Percentiles rank a stretch among this genome's conserved stretches.
These are phyloP conservation scores for Tamias sibiricus DNA, from an alignment of 2,113 vertebrate genomes.

Conservation along the genomic window DNA sequence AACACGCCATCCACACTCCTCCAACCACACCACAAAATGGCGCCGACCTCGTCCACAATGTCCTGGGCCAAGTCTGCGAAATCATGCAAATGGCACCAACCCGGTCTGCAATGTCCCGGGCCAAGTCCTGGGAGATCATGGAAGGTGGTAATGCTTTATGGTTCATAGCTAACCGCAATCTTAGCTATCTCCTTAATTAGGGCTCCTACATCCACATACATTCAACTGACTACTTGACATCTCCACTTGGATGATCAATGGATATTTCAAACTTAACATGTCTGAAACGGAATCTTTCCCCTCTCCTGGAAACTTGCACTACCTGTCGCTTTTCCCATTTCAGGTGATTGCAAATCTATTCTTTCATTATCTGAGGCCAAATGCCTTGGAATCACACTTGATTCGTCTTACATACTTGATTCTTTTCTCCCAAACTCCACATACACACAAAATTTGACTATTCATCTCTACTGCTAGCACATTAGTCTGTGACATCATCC, in stretches of 20 bases:
- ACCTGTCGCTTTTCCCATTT: not conserved
- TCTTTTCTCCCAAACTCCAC: not conserved
- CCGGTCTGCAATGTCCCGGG: too few species aligned
- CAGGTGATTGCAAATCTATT: not conserved
- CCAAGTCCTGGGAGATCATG: too few species aligned
- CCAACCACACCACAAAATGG: too few species aligned
- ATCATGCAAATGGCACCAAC: too few species aligned
- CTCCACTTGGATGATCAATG: not conserved
- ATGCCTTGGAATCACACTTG: not conserved
- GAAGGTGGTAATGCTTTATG: too few species aligned
- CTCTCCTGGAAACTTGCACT: not conserved
- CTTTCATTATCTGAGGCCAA: conserved; percentile 11
- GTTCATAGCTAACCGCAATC: too few species aligned
- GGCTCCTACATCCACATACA: not conserved
- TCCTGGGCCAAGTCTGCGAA: too few species aligned
- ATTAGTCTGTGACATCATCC: not conserved
- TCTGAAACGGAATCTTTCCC: not conserved
- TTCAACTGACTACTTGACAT: not conserved
- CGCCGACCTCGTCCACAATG: too few species aligned
- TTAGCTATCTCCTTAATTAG: too few species aligned
- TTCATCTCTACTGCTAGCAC: not conserved
- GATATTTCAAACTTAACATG: not conserved
- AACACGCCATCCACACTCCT: too few species aligned
- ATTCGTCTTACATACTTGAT: not conserved
- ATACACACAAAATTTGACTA: not conserved